Conservation (phyloP, 92 coral and sea anemone genomes). For the Hydrozoanthus gracilis region DNA sequence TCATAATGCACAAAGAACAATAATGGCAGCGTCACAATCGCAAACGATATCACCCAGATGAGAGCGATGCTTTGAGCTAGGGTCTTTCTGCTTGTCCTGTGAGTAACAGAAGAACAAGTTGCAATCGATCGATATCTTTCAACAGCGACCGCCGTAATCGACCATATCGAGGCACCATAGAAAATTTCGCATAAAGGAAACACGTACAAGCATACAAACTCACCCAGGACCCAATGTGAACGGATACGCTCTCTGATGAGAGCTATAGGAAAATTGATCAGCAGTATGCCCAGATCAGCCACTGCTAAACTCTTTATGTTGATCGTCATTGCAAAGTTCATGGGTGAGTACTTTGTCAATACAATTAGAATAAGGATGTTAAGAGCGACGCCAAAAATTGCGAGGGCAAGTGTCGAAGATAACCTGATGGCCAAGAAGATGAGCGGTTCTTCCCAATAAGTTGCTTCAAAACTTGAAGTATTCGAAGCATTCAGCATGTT, state of each 20-base stretch:
- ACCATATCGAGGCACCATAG: conserved; percentile 33
- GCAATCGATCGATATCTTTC: conserved; percentile 36
- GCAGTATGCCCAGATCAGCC: conserved; percentile 1
- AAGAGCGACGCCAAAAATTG: too few species aligned
- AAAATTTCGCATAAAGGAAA: conserved; percentile 23
- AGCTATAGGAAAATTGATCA: neutral
- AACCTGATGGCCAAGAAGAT: too few species aligned
- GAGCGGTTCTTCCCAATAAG: too few species aligned
- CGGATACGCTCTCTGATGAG: conserved; percentile 10
- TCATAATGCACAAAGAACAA: neutral
- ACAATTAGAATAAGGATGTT: too few species aligned
- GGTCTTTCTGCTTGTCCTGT: neutral
- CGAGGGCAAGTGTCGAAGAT: too few species aligned
- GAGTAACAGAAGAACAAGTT: neutral
- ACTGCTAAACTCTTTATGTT: conserved; percentile 18
- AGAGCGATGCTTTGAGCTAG: neutral
- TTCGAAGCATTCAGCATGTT: too few species aligned
- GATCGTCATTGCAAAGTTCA: conserved; percentile 27
- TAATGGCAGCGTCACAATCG: conserved; percentile 4
- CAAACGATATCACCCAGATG: conserved; percentile 13
- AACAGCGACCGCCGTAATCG: conserved; percentile 29
- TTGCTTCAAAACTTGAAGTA: too few species aligned
- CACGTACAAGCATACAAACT: conserved; percentile 15
- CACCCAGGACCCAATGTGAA: conserved; percentile 6
- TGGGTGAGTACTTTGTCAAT: conserved; percentile 9